These are phyloP conservation scores for Thyatira batis DNA, from an alignment of 2,888 invertebrate genomes.

Conservation along the genomic window DNA sequence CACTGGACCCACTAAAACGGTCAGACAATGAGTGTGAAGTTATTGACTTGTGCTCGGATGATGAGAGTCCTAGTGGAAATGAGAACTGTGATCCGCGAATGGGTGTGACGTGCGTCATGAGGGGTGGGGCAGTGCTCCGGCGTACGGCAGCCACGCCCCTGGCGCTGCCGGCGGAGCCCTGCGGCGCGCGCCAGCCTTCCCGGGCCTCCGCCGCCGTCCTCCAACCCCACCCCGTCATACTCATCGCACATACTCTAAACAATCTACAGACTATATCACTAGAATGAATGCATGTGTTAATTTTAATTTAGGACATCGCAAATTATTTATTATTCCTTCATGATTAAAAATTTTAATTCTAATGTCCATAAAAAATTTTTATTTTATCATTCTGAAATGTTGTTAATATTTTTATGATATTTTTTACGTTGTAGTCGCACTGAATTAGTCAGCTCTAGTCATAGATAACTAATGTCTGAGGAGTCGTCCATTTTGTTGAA, in stretches of 20 bases:
- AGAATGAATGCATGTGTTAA: conserved; percentile 66
- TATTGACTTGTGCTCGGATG: conserved; percentile 87
- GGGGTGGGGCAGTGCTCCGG: conserved; percentile 64
- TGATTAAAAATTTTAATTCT: conserved; percentile 64
- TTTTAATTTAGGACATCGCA: conserved; percentile 60
- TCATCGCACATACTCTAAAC: conserved; percentile 71
- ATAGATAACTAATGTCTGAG: too few relatives aligned
- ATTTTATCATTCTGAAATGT: conserved; percentile 19
- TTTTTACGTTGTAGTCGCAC: too few relatives aligned
- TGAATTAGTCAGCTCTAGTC: too few relatives aligned
- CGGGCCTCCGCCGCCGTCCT: conserved; percentile 44
- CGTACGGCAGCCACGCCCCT: conserved; percentile 61
- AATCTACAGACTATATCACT: conserved; percentile 76
- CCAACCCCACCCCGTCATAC: conserved; percentile 71
- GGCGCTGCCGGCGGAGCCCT: conserved; percentile 65
- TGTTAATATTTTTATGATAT: too few relatives aligned
- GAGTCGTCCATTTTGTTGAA: neutral
- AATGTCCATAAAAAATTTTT: conserved; percentile 50
- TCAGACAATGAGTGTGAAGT: conserved; percentile 76
- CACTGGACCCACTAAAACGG: conserved; percentile 59
- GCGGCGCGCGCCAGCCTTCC: conserved; percentile 76
- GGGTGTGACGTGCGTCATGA: conserved; percentile 67
- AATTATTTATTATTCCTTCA: conserved; percentile 69
- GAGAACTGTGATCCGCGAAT: conserved; percentile 74
- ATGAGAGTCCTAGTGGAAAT: conserved; percentile 75